Evolutionary conservation across 2,888 invertebrate genomes (phyloP).

Genomic region (Rhimphoctona megacephalus): DNA sequence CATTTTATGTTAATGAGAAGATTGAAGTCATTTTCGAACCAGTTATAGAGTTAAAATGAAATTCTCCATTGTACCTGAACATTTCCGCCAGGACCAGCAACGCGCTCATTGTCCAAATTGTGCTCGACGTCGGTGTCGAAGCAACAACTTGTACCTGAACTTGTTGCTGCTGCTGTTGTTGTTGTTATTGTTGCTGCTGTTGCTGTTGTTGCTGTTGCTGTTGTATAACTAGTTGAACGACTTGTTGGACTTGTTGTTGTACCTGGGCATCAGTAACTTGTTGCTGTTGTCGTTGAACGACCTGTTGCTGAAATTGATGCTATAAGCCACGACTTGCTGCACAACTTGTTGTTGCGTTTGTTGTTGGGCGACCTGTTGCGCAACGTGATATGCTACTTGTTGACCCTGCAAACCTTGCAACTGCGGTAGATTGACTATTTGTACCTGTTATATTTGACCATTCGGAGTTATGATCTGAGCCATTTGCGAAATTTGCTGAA

Average conservation of each 20-base stretch:
- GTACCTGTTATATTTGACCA: slow-evolving; percentile 96
- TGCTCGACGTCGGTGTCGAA: slow-evolving; percentile 82
- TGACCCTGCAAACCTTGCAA: slow-evolving; percentile 83
- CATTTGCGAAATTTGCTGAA: slow-evolving; percentile 89
- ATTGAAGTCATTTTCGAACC: too few species aligned
- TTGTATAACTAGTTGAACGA: slow-evolving; percentile 73
- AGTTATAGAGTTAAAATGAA: too few species aligned
- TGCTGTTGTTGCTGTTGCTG: slow-evolving; percentile 76
- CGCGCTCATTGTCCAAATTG: slow-evolving; percentile 83
- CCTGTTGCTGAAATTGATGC: slow-evolving; percentile 75
- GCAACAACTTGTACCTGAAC: slow-evolving; percentile 81
- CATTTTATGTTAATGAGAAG: too few species aligned
- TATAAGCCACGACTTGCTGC: slow-evolving; percentile 65
- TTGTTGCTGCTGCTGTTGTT: slow-evolving; percentile 80
- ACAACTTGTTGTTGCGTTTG: slow-evolving; percentile 72
- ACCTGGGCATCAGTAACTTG: slow-evolving; percentile 75
- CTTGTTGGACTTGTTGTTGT: slow-evolving; percentile 78
- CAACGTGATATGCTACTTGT: slow-evolving; percentile 80
- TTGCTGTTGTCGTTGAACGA: slow-evolving; percentile 77
- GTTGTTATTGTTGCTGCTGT: slow-evolving; percentile 77
- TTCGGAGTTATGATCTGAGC: slow-evolving; percentile 95
- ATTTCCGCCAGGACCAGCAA: slow-evolving; percentile 81
- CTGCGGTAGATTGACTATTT: slow-evolving; percentile 89
- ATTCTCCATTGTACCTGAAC: slow-evolving; percentile 78
- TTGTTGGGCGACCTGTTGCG: slow-evolving; percentile 79